These are phyloP conservation scores for Forbesichthys papilliferus DNA, from an alignment of 2,113 vertebrate genomes.

Conservation along the genomic window DNA sequence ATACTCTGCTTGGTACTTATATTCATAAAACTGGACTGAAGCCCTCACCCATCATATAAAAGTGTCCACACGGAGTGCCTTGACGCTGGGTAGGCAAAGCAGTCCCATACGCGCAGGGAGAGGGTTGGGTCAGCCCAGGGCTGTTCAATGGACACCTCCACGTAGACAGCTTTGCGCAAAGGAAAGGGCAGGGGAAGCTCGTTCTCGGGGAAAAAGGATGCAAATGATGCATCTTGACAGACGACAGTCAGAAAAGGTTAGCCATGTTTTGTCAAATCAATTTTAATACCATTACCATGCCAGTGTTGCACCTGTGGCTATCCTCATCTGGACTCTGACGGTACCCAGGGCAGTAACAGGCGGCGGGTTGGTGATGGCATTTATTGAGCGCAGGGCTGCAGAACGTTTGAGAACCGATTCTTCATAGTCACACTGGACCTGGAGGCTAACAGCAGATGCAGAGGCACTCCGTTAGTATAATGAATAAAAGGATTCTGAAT, in stretches of 20 bases:
- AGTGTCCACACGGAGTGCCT: slow-evolving; percentile 71
- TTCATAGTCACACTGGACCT: slow-evolving; percentile 61
- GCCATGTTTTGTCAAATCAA: not conserved
- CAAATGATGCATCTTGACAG: slow-evolving; percentile 65
- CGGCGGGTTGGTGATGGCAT: slow-evolving; percentile 49
- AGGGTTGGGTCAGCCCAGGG: slow-evolving; percentile 56
- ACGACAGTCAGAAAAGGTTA: not conserved
- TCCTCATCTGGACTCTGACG: slow-evolving; percentile 66
- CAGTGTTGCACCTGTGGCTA: slow-evolving; percentile 61
- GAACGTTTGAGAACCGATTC: slow-evolving; percentile 20
- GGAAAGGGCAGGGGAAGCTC: slow-evolving; percentile 60
- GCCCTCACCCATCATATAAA: slow-evolving; percentile 65
- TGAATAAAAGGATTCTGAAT: not conserved
- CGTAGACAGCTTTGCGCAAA: slow-evolving; percentile 49
- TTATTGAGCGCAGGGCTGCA: slow-evolving; percentile 29
- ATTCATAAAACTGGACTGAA: too few relatives aligned
- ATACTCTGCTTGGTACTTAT: too few relatives aligned
- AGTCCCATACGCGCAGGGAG: slow-evolving; percentile 64
- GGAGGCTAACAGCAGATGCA: slow-evolving; percentile 44
- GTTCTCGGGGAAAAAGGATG: slow-evolving; percentile 55
- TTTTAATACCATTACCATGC: not conserved
- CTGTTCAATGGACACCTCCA: slow-evolving; percentile 63
- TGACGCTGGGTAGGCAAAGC: slow-evolving; percentile 70
- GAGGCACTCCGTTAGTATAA: not conserved
- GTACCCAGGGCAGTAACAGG: slow-evolving; percentile 57